Evolutionary conservation across 2,888 invertebrate genomes (phyloP).

Genomic region (Epistrophe grossulariae): DNA sequence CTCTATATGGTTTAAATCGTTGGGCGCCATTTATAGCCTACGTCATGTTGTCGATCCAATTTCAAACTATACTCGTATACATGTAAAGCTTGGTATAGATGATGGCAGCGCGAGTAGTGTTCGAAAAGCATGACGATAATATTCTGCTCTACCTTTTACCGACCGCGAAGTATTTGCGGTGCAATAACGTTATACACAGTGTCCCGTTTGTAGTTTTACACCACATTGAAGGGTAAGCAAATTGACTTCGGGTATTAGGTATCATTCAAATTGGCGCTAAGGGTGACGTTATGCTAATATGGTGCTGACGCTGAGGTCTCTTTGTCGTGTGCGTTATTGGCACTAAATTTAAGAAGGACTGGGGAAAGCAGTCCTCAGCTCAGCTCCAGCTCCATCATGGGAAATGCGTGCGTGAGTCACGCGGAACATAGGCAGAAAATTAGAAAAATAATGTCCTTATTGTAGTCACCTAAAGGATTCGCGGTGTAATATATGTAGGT

Average conservation of each 20-base stretch:
- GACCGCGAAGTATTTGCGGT: slow-evolving; percentile 59
- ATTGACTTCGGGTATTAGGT: slow-evolving; percentile 69
- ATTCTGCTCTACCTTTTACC: slow-evolving; percentile 13
- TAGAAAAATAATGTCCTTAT: slow-evolving; percentile 59
- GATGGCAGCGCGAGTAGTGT: neutral
- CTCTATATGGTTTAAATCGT: slow-evolving; percentile 12
- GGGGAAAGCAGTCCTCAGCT: neutral
- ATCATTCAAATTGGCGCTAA: slow-evolving; percentile 72
- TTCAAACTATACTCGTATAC: neutral
- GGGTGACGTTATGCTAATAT: slow-evolving; percentile 72
- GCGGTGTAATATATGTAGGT: neutral
- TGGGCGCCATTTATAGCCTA: slow-evolving; percentile 40
- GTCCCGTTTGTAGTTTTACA: slow-evolving; percentile 62
- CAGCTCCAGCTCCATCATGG: neutral
- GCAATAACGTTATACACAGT: slow-evolving; percentile 54
- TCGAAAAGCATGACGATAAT: slow-evolving; percentile 51
- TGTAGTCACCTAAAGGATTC: slow-evolving; percentile 22
- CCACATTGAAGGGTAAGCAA: slow-evolving; percentile 71
- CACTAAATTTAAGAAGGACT: neutral
- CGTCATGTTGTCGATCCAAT: slow-evolving; percentile 13
- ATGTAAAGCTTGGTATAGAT: neutral
- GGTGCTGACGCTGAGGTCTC: slow-evolving; percentile 17
- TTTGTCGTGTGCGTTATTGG: slow-evolving; percentile 24
- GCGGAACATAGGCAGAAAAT: slow-evolving; percentile 71
- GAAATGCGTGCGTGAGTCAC: slow-evolving; percentile 71